Base-by-base conservation (phyloP, 2,797 vertebrate species). In the Enteromius anoplus region DNA sequence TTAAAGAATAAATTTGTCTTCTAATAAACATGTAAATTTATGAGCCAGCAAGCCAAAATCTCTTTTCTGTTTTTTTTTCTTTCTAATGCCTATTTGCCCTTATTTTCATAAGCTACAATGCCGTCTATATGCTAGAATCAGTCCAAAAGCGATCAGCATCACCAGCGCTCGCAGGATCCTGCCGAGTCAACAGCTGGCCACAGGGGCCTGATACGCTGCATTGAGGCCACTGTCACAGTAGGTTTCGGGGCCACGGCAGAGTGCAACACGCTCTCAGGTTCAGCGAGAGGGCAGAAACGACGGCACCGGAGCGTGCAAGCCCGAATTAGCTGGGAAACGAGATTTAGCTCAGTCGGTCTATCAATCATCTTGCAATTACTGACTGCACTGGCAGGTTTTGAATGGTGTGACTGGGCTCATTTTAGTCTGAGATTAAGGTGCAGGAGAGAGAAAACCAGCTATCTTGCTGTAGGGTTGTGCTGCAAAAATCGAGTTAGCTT, bases 321-420 rank as follows among this genome's bases (percentile, higher is more conserved):
- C 86, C 86, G 87, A 91, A 88, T 86, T 88, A 90, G 87, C 91
- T 49, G 75, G 85, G 88, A 87, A 82, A 86, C 71, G 87, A 88
- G 90, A 91, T 92, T 92, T 90, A 92, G 94, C 91, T 92, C 90
- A 92, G 93, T 93, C 92, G 91, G 91, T 93, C 92, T 93, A 94
- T 95, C 93, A 91, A 94, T 95, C 94, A 94, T 88, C 12, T 89
- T 55, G 91, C 93, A 92, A 93, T 94, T 95, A 94, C 92, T 92
- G 93, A 93, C 91, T 91, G 75, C 49, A 91, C 91, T 92, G 94
- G 93, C 93, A 94, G 93, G 88, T 92, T 85, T 82, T 84, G 90
- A 93, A 95, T 93, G 92, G 92, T 91, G 92, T 91, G 90, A 92
- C 93, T 92, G 93, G 93, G 92, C 87, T 92, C 92, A 90, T 93